Percentiles rank a stretch among this genome's conserved stretches.
Conservation (phyloP, 2,797 vertebrate genomes). For the Chelon labrosus region DNA sequence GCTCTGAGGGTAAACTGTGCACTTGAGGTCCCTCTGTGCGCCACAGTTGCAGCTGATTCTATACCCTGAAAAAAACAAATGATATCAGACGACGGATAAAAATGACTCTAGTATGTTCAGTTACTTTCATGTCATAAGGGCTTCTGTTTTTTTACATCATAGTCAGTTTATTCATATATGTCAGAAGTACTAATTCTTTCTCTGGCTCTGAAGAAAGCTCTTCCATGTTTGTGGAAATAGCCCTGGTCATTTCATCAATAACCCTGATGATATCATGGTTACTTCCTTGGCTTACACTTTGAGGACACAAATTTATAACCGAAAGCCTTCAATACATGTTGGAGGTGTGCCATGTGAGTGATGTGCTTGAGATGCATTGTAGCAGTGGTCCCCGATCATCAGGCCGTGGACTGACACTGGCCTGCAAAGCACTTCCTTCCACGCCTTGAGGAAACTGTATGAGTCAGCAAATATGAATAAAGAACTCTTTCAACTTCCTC, state of each 20-base stretch:
- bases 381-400: too few species aligned
- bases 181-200: background rate
- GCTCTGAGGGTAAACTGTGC: slow-evolving; percentile 53
- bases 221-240: background rate
- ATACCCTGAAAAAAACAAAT: slow-evolving; percentile 32
- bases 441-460: too few species aligned
- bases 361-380: too few species aligned
- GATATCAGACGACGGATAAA: background rate
- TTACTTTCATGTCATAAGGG: background rate
- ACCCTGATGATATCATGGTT: background rate
- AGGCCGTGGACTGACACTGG: too few species aligned
- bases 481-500: too few species aligned
- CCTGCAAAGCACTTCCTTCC: too few species aligned
- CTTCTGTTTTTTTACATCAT: background rate
- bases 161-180: background rate
- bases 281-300: background rate
- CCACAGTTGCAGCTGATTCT: slow-evolving; percentile 14
- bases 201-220: background rate
- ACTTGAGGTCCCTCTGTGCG: slow-evolving; percentile 28
- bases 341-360: too few species aligned
- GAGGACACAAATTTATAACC: background rate
- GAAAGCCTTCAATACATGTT: background rate
- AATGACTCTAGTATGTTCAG: background rate
- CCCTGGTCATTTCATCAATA: background rate
- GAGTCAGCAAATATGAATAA: too few species aligned